phyloP scores from a whole-genome alignment of 2,797 vertebrate species.

The Mormyrus hasselquistii region DNA sequence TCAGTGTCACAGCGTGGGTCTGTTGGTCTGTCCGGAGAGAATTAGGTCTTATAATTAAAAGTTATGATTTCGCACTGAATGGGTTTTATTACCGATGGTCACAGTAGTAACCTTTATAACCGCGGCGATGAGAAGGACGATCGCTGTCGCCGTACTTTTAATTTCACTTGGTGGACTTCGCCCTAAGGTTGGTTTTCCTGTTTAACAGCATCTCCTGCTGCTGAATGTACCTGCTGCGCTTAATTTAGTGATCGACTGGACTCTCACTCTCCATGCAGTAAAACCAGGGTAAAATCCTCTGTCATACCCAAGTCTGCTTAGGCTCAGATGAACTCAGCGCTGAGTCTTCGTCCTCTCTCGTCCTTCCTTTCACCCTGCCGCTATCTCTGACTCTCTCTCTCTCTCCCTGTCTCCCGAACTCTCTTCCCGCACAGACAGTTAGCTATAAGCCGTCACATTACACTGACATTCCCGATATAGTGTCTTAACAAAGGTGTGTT shows the following conservation, averaged over 20 bases:
- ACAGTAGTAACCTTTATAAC: constrained; percentile 28
- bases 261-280: background rate
- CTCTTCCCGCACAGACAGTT: background rate
- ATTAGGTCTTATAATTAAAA: constrained; percentile 17
- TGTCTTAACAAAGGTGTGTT: constrained; percentile 18
- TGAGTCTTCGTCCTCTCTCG: constrained; percentile 20
- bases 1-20: constrained; percentile 57
- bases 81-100: constrained; percentile 18
- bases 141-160: background rate
- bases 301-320: background rate
- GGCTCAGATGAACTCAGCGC: background rate
- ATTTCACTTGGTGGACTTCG: constrained; percentile 1
- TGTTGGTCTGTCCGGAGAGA: constrained; percentile 44
- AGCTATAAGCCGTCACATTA: constrained; percentile 36
- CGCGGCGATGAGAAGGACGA: background rate
- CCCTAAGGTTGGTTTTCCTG: background rate
- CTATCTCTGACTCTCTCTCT: background rate
- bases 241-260: background rate
- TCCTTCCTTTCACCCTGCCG: constrained; percentile 8
- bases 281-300: constrained; percentile 1
- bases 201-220: constrained; percentile 21
- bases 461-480: constrained; percentile 22
- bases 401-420: constrained; percentile 6
- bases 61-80: background rate
- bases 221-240: constrained; percentile 18